phyloP scores from a whole-genome alignment of 1,140 invertebrate genomes.

The Trachymyrmex cornetzi region DNA sequence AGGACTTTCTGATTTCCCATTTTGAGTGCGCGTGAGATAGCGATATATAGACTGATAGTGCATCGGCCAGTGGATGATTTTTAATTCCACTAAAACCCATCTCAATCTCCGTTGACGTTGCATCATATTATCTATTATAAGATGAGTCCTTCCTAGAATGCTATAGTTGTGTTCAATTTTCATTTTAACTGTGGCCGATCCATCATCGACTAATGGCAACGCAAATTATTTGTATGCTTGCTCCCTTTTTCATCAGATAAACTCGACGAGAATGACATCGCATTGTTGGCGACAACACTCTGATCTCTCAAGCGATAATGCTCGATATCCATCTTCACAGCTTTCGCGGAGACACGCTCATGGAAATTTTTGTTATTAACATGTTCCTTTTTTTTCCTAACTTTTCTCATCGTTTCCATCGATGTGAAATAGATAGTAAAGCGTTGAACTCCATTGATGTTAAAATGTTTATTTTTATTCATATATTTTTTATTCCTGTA shows the following conservation, averaged over 20 bases:
- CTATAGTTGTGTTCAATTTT: slow-evolving; percentile 22
- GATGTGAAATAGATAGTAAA: background rate
- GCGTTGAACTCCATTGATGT: background rate
- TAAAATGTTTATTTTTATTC: background rate
- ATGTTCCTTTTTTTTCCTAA: background rate
- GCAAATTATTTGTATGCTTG: slow-evolving; percentile 29
- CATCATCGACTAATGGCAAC: slow-evolving; percentile 46
- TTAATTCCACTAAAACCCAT: slow-evolving; percentile 43
- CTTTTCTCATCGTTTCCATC: background rate
- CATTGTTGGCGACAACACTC: slow-evolving; percentile 22
- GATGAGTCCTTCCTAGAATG: background rate
- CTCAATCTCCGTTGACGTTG: slow-evolving; percentile 34
- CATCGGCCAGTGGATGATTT: slow-evolving; percentile 21
- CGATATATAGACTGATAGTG: background rate
- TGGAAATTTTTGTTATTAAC: slow-evolving; percentile 41
- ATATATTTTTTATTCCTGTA: background rate
- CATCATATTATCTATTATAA: slow-evolving; percentile 46
- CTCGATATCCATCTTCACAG: slow-evolving; percentile 34
- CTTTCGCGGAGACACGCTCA: background rate
- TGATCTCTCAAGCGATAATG: slow-evolving; percentile 41
- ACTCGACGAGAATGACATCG: slow-evolving; percentile 42
- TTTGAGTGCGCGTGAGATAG: background rate
- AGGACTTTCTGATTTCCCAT: background rate
- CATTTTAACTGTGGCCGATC: slow-evolving; percentile 14
- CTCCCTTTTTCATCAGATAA: slow-evolving; percentile 40